Evolutionary conservation across 2,113 vertebrate species (phyloP).

Genomic region (Xiphophorus hellerii): DNA sequence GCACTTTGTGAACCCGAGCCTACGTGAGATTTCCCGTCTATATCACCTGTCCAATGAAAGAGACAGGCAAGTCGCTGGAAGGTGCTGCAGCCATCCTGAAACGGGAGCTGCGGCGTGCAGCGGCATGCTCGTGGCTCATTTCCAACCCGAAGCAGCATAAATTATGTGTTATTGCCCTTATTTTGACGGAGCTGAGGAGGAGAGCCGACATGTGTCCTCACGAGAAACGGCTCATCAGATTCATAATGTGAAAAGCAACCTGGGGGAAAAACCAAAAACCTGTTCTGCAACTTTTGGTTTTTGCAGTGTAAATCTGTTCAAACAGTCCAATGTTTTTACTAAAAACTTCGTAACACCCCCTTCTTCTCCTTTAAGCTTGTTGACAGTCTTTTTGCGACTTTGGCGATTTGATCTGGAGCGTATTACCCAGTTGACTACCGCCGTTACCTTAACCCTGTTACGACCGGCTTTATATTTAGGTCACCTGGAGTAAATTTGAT

Average conservation of each 20-base stretch:
- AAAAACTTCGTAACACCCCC: neutral
- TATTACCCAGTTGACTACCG: neutral
- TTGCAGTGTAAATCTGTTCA: conserved; percentile 10
- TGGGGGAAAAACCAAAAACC: conserved; percentile 16
- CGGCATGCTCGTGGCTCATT: conserved; percentile 37
- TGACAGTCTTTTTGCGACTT: neutral
- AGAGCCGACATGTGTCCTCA: neutral
- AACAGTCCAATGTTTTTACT: neutral
- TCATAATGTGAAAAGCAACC: conserved; percentile 4
- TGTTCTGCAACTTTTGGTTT: neutral
- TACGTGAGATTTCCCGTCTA: neutral
- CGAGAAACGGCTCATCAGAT: conserved; percentile 12
- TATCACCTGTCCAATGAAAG: neutral
- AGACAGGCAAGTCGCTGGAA: conserved; percentile 3
- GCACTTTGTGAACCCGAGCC: neutral
- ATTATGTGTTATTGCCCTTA: neutral
- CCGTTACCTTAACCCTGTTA: neutral
- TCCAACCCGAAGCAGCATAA: neutral
- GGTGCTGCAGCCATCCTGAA: conserved; percentile 15
- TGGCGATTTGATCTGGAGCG: neutral
- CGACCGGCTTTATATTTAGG: neutral
- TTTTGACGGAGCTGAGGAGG: neutral
- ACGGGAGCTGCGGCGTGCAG: conserved; percentile 30
- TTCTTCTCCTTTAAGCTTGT: neutral
- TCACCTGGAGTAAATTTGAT: neutral